phyloP scores from a whole-genome alignment of 2,797 vertebrate species.

The Acrossocheilus fasciatus region DNA sequence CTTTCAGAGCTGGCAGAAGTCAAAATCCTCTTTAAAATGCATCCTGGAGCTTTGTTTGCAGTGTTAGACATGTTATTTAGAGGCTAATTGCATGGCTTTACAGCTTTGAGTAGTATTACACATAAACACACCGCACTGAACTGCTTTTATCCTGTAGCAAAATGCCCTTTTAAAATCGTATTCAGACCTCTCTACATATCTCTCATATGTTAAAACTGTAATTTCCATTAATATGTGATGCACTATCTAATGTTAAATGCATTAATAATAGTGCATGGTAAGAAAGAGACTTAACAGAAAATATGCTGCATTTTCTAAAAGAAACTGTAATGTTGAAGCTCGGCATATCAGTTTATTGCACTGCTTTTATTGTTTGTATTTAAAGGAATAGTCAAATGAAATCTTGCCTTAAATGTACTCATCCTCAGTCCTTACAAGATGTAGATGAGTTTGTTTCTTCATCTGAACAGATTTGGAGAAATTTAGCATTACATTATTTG shows the following conservation, averaged over 20 bases:
- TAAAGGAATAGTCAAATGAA: neutral
- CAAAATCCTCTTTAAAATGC: neutral
- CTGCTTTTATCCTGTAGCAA: slow-evolving; percentile 14
- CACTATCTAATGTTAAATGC: slow-evolving; percentile 13
- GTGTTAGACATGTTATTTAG: neutral
- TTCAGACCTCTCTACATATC: neutral
- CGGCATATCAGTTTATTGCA: slow-evolving; percentile 48
- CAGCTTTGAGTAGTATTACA: slow-evolving; percentile 50
- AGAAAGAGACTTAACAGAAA: slow-evolving; percentile 1
- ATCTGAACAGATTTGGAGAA: neutral
- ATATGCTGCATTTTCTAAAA: slow-evolving; percentile 35
- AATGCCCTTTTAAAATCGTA: neutral
- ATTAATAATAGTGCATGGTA: slow-evolving; percentile 6
- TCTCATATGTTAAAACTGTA: slow-evolving; percentile 5
- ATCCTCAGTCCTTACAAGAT: neutral
- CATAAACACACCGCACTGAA: slow-evolving; percentile 1
- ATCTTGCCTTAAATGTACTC: neutral
- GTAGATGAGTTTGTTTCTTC: neutral
- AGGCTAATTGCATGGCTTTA: slow-evolving; percentile 45
- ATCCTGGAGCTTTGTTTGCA: slow-evolving; percentile 23
- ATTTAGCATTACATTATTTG: neutral
- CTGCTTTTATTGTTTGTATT: slow-evolving; percentile 46
- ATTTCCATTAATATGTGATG: slow-evolving; percentile 32
- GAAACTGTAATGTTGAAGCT: slow-evolving; percentile 31
- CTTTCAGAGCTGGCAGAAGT: neutral